These are phyloP conservation scores for Arenaria interpres DNA, from an alignment of 2,113 vertebrate species.

Conservation along the genomic window DNA sequence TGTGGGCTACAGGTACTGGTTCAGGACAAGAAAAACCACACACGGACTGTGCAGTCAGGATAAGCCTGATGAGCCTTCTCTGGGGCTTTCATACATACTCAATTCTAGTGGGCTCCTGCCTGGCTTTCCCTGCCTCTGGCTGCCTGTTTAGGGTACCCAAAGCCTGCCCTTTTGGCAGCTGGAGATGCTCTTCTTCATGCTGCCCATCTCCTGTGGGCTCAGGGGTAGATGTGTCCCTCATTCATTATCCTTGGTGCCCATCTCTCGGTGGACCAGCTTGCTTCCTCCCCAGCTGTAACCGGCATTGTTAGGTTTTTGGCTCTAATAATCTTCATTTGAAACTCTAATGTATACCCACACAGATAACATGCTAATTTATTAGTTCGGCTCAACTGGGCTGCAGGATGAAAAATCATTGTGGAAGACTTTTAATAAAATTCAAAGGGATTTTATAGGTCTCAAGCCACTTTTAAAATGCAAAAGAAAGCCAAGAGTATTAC, in stretches of 20 bases:
- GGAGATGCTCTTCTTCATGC: not conserved
- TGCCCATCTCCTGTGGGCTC: not conserved
- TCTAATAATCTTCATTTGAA: conserved; percentile 48
- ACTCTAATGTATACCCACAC: conserved; percentile 61
- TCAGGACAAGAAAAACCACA: not conserved
- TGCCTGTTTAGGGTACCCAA: not conserved
- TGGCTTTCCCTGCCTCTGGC: not conserved
- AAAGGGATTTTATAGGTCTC: conserved; percentile 75
- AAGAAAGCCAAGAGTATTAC: conserved; percentile 66
- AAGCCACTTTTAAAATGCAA: conserved; percentile 73
- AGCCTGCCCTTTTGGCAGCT: not conserved
- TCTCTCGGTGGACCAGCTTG: not conserved
- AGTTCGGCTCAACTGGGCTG: conserved; percentile 69
- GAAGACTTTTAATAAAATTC: conserved; percentile 74
- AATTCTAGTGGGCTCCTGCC: not conserved
- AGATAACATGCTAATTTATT: conserved; percentile 74
- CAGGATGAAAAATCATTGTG: conserved; percentile 65
- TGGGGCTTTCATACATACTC: not conserved
- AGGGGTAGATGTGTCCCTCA: not conserved
- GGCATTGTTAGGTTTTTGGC: conserved; percentile 12
- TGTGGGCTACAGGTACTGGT: accelerated
- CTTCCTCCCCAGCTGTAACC: not conserved
- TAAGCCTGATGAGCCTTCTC: not conserved
- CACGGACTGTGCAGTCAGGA: not conserved
- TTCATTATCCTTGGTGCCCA: not conserved